Percentiles rank a stretch among this genome's conserved stretches.
Conservation (phyloP, 1,140 invertebrate species). For the Pseudomyrmex flavicornis region DNA sequence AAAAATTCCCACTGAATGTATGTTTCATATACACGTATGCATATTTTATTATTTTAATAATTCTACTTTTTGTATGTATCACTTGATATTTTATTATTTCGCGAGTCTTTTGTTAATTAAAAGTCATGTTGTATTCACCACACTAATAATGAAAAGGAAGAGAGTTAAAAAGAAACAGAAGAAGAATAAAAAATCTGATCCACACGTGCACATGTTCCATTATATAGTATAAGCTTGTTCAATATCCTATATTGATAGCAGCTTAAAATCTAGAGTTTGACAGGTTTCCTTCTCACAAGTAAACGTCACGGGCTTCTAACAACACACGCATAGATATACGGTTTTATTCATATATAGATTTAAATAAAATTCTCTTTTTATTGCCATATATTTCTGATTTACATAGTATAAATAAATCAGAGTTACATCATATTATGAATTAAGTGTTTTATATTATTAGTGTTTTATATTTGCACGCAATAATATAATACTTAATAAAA, state of each 20-base stretch:
- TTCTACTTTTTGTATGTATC: too few species aligned
- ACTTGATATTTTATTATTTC: too few species aligned
- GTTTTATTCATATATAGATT: neutral
- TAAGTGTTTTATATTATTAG: too few species aligned
- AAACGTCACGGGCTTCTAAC: neutral
- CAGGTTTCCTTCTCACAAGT: neutral
- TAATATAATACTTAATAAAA: too few species aligned
- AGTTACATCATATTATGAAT: too few species aligned
- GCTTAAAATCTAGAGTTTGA: conserved; percentile 23
- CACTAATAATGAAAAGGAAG: neutral
- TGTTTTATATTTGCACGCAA: too few species aligned
- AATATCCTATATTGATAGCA: neutral
- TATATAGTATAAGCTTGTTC: neutral
- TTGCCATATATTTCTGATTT: too few species aligned
- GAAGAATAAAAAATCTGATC: neutral
- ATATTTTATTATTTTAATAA: neutral
- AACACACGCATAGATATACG: neutral
- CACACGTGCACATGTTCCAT: neutral
- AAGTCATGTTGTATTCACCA: neutral
- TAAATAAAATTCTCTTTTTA: neutral
- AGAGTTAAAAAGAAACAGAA: neutral
- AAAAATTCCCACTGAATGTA: neutral
- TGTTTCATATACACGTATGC: neutral
- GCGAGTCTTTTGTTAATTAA: neutral
- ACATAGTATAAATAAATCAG: neutral